Conservation (phyloP, 2,888 invertebrate genomes). For the Trichogramma evanescens region DNA sequence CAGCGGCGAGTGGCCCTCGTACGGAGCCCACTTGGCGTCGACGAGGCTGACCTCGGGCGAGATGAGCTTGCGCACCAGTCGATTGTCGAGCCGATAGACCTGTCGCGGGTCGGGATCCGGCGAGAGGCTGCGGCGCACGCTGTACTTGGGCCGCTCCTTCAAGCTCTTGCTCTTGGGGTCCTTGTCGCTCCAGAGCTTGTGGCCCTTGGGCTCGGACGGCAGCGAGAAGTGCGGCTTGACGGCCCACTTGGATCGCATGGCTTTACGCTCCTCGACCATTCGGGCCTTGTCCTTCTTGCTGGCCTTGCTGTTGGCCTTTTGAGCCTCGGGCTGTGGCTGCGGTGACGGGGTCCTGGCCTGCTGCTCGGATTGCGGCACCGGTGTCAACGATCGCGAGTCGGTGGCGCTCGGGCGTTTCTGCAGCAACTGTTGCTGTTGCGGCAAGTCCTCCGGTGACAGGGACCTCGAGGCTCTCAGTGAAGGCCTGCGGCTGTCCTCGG, state of each 20-base stretch:
- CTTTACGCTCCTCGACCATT: slow-evolving; percentile 23
- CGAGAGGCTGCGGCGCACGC: slow-evolving; percentile 41
- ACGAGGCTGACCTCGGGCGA: slow-evolving; percentile 40
- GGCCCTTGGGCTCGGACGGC: slow-evolving; percentile 37
- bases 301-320: slow-evolving; percentile 30
- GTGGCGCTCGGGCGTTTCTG: neutral
- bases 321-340: slow-evolving; percentile 13
- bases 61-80: slow-evolving; percentile 38
- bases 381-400: neutral
- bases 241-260: slow-evolving; percentile 38
- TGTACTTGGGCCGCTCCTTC: slow-evolving; percentile 41
- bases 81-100: slow-evolving; percentile 34
- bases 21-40: slow-evolving; percentile 42
- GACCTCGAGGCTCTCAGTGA: neutral
- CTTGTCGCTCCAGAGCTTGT: slow-evolving; percentile 30
- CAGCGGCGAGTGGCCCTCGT: slow-evolving; percentile 41
- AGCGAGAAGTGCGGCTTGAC: slow-evolving; percentile 42
- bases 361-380: neutral
- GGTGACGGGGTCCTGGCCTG: neutral
- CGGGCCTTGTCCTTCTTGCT: slow-evolving; percentile 22
- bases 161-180: slow-evolving; percentile 39
- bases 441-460: neutral
- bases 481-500: slow-evolving; percentile 17
- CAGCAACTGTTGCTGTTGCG: neutral
- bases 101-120: slow-evolving; percentile 42